Evolutionary conservation across 2,797 vertebrate species (phyloP).

Genomic region (Fistularia tabacaria): DNA sequence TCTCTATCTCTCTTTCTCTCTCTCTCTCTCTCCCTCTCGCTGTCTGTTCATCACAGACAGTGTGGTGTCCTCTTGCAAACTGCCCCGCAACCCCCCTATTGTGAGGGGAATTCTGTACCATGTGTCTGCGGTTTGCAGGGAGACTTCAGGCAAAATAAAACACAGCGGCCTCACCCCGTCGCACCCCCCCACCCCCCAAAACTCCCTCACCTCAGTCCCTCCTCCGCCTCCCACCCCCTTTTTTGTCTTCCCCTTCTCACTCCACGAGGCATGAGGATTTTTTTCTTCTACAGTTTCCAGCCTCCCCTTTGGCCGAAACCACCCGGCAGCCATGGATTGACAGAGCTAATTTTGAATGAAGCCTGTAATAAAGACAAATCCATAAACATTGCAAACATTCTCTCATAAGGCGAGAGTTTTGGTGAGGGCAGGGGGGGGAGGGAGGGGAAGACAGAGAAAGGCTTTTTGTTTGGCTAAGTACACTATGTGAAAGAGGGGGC

Average conservation of each 20-base stretch:
- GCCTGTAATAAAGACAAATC: constrained; percentile 38
- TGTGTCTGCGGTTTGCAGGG: constrained; percentile 75
- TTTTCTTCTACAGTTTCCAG: too few relatives aligned
- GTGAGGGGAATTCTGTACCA: constrained; percentile 74
- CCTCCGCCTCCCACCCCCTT: constrained; percentile 13
- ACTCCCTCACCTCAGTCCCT: constrained; percentile 22
- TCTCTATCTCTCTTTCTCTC: neutral
- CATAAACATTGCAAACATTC: constrained; percentile 43
- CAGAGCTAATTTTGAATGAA: constrained; percentile 34
- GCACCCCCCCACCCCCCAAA: neutral
- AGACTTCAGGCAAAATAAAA: constrained; percentile 75
- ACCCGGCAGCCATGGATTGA: constrained; percentile 19
- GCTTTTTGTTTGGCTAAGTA: constrained; percentile 72
- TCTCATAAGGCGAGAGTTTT: constrained; percentile 19
- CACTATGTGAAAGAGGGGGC: constrained; percentile 61
- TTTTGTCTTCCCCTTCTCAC: neutral
- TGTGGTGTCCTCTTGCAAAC: constrained; percentile 48
- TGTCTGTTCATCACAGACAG: constrained; percentile 41
- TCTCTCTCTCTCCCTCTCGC: neutral
- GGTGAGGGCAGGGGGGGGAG: constrained; percentile 11
- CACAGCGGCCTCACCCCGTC: constrained; percentile 61
- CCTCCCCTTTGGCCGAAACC: constrained; percentile 27
- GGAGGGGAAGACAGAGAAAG: constrained; percentile 48
- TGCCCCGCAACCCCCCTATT: constrained; percentile 24
- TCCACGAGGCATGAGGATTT: too few relatives aligned